These are phyloP conservation scores for Rousettus leschenaultii DNA, from an alignment of 2,113 vertebrate genomes.

Conservation along the genomic window DNA sequence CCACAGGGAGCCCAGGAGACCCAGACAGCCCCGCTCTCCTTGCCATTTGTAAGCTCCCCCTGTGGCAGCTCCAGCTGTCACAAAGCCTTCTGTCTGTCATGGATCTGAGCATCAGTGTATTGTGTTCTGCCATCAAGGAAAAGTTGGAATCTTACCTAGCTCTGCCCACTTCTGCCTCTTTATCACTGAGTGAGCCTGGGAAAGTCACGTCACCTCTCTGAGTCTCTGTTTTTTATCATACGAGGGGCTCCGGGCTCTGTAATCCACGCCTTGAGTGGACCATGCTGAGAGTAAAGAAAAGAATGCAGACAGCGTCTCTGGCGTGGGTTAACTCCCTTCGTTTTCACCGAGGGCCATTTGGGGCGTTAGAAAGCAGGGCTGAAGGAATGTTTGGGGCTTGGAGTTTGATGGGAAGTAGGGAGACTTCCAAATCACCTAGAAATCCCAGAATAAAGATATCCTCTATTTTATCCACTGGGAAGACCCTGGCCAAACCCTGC, in stretches of 20 bases:
- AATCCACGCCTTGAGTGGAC: neutral
- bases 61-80: neutral
- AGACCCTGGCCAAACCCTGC: neutral
- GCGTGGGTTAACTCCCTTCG: neutral
- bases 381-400: neutral
- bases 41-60: neutral
- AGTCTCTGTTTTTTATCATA: neutral
- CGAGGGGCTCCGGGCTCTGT: neutral
- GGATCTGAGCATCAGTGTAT: neutral
- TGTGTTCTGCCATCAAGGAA: neutral
- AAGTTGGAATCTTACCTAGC: neutral
- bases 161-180: neutral
- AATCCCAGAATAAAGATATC: neutral
- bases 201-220: neutral
- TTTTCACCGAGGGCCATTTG: neutral
- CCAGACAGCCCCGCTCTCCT: neutral
- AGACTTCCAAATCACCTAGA: neutral
- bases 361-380: neutral
- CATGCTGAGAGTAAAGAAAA: neutral
- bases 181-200: neutral
- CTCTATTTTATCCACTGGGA: neutral
- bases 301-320: neutral
- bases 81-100: neutral
- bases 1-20: neutral
- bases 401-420: neutral